Conservation (phyloP, 2,113 vertebrate species). For the Athene cunicularia region DNA sequence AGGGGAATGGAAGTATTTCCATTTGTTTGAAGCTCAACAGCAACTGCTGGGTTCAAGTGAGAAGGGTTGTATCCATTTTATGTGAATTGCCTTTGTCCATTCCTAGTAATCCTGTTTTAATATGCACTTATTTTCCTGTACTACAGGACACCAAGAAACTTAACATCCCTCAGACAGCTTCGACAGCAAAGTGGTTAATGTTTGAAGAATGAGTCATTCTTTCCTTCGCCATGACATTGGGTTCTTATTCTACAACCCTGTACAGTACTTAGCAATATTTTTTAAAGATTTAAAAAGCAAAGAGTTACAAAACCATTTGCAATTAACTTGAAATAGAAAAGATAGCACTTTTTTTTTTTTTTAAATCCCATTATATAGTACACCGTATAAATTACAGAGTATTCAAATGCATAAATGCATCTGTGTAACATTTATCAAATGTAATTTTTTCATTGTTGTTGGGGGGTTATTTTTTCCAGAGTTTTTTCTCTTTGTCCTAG, state of each 20-base stretch:
- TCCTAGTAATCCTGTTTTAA: conserved; percentile 48
- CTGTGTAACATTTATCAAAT: conserved; percentile 87
- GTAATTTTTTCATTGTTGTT: conserved; percentile 64
- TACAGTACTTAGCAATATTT: conserved; percentile 92
- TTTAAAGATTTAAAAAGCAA: conserved; percentile 92
- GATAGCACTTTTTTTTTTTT: conserved; percentile 90
- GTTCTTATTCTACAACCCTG: conserved; percentile 91
- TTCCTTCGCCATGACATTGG: conserved; percentile 78
- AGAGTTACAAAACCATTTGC: conserved; percentile 95
- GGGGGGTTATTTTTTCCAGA: conserved; percentile 29
- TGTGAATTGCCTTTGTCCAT: neutral
- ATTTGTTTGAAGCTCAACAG: conserved; percentile 16
- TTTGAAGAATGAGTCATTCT: conserved; percentile 75
- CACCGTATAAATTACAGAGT: conserved; percentile 98
- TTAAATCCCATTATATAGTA: conserved; percentile 95
- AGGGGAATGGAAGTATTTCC: neutral
- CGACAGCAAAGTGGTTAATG: conserved; percentile 76
- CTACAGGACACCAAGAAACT: conserved; percentile 49
- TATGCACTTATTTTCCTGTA: conserved; percentile 55
- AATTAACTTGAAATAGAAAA: conserved; percentile 96
- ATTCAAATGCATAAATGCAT: conserved; percentile 87
- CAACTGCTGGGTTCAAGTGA: neutral
- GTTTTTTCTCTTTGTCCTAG: conserved; percentile 20
- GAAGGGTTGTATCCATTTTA: neutral
- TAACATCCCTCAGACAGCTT: conserved; percentile 64